Evolutionary conservation across 2,113 vertebrate species (phyloP), one percentile per base, ranked within the genome.

Genomic region (Scomber colias): DNA sequence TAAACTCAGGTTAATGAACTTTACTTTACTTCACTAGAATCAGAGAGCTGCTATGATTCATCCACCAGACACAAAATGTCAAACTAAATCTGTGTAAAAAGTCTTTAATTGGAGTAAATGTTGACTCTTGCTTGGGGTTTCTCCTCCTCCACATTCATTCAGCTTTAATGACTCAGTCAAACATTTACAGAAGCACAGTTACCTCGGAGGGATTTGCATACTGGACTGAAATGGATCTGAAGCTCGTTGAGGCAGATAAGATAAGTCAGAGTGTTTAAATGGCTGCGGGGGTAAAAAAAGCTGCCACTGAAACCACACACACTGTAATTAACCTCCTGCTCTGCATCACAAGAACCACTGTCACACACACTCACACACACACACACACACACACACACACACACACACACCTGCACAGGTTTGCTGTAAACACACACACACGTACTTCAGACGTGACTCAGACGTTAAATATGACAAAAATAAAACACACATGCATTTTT

Each of bases 211-310:
- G 68, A 76, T 78, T 78, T 78, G 24, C 79, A 85, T 67, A 55
- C 17, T n/a, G 46, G 51, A 62, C 62, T 61, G 27, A 60, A 55
- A 70, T 50, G 48, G 70, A 66, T 67, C 53, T 60, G 63, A 30
- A 76, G 62, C 71, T 62, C 16, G 45, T 44, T 48, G 30, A 40
- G 53, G 49, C 80, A 76, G 79, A 77, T 81, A 67, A 77, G 81
- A 54, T 65, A 4, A 30, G 24, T 15, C 24, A 40, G 35, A 50
- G 49, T 62, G 51, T 87, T 77, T 74, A 31, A 55, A 54, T 4
- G 74, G 51, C 63, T 64, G 67, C 35, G 0, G 50, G 61, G 57
- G 13, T 71, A 67, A 5, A 76, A 75, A 5, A 76, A 75, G 2
- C 51, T 1, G 30, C 44, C 63, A 7, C 30, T 16, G 17, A 70